Percentiles rank a stretch among this genome's conserved stretches.
phyloP scores from a whole-genome alignment of 2,888 invertebrate species.

The Sturmia bella region DNA sequence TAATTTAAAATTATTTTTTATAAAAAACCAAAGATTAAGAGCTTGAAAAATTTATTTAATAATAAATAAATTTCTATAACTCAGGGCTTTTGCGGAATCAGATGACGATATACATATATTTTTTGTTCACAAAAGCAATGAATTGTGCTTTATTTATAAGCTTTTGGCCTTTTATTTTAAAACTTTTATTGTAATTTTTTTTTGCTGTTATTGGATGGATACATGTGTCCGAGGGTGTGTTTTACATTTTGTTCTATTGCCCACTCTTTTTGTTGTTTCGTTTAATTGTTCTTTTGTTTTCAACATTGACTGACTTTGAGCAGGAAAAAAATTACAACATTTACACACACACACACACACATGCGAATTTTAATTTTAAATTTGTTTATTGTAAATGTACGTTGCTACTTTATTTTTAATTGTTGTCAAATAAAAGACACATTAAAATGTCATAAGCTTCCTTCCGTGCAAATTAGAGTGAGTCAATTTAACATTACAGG shows the following conservation, averaged over 20 bases:
- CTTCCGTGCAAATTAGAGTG: slow-evolving; percentile 44
- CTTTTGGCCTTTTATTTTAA: slow-evolving; percentile 57
- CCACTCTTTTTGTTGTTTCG: slow-evolving; percentile 44
- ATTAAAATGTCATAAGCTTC: slow-evolving; percentile 63
- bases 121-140: slow-evolving; percentile 53
- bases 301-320: slow-evolving; percentile 57
- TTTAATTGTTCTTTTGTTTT: slow-evolving; percentile 67
- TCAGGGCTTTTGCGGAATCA: no score
- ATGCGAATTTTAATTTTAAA: not conserved
- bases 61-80: no score
- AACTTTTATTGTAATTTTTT: slow-evolving; percentile 23
- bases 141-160: slow-evolving; percentile 66
- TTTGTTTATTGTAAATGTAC: not conserved
- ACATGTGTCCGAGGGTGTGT: slow-evolving; percentile 5
- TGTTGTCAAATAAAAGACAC: slow-evolving; percentile 64
- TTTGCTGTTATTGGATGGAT: not conserved
- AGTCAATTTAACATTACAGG: not conserved
- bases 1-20: no score
- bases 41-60: no score
- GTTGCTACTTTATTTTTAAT: slow-evolving; percentile 55
- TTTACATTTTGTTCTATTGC: slow-evolving; percentile 35
- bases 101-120: no score
- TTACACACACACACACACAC: not conserved
- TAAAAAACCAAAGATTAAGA: no score
- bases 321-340: slow-evolving; percentile 23